Evolutionary conservation across 2,113 vertebrate genomes (phyloP).

Genomic region (Bos taurus): DNA sequence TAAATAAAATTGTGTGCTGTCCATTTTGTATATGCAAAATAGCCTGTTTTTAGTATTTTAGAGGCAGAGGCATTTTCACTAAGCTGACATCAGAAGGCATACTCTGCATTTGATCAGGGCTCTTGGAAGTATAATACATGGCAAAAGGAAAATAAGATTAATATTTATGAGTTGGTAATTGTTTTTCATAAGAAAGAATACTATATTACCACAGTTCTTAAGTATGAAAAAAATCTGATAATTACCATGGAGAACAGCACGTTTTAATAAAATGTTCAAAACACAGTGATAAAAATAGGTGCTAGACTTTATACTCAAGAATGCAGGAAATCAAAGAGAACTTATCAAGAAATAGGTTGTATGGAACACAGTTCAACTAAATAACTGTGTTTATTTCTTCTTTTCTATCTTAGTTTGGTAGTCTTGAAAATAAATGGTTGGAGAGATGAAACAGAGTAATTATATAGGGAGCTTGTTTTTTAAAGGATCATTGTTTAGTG

Average conservation of each 20-base stretch:
- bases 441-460: background rate
- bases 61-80: conserved; percentile 4
- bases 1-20: conserved; percentile 42
- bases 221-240: background rate
- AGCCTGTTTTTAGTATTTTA: conserved; percentile 16
- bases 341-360: background rate
- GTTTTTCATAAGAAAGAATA: conserved; percentile 31
- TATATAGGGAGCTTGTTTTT: background rate
- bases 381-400: background rate
- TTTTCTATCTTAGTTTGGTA: background rate
- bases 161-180: conserved; percentile 59
- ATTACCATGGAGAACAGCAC: background rate
- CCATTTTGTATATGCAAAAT: conserved; percentile 18
- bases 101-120: conserved; percentile 45
- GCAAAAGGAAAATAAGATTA: conserved; percentile 50
- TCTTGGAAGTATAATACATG: background rate
- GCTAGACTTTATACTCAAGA: background rate
- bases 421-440: background rate
- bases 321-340: conserved; percentile 18
- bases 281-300: background rate
- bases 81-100: background rate
- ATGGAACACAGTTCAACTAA: background rate
- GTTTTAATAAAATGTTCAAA: conserved; percentile 43
- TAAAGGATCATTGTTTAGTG: background rate
- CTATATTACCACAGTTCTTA: background rate